Evolutionary conservation across 2,797 vertebrate species (phyloP).

Genomic region (Myotis planiceps): DNA sequence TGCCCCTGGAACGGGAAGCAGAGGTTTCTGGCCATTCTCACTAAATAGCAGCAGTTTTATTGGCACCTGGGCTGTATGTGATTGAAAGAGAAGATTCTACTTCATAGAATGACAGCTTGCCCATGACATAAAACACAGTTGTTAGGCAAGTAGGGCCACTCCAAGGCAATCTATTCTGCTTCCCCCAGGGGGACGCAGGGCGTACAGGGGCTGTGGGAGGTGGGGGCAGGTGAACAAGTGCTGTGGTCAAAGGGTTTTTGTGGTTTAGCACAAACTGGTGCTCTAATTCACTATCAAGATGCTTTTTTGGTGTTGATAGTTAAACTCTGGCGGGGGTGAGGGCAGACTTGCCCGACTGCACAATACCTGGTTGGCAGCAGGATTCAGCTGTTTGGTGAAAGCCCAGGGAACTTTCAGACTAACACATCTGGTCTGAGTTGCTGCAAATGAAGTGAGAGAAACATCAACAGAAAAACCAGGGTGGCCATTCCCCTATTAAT

Average conservation of each 20-base stretch:
- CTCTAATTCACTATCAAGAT: neutral
- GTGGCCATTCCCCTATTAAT: neutral
- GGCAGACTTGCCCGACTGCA: neutral
- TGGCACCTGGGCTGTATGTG: neutral
- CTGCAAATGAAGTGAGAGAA: neutral
- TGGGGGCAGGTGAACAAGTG: too few species aligned
- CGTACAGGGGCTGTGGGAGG: neutral
- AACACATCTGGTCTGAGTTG: neutral
- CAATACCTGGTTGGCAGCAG: too few species aligned
- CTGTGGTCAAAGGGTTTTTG: neutral
- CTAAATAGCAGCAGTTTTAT: neutral
- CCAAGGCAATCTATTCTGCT: neutral
- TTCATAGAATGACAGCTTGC: neutral
- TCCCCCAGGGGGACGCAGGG: rapidly evolving
- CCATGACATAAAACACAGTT: neutral
- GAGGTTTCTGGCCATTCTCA: neutral
- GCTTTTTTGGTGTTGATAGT: neutral
- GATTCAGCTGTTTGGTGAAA: neutral
- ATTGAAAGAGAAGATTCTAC: neutral
- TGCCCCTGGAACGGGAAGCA: too few species aligned
- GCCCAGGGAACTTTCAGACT: neutral
- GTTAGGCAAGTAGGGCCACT: constrained; percentile 32
- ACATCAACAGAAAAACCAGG: neutral
- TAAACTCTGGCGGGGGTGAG: neutral
- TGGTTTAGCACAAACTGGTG: neutral